phyloP scores from a whole-genome alignment of 1,140 invertebrate genomes.

The Drosophila nebulosa region DNA sequence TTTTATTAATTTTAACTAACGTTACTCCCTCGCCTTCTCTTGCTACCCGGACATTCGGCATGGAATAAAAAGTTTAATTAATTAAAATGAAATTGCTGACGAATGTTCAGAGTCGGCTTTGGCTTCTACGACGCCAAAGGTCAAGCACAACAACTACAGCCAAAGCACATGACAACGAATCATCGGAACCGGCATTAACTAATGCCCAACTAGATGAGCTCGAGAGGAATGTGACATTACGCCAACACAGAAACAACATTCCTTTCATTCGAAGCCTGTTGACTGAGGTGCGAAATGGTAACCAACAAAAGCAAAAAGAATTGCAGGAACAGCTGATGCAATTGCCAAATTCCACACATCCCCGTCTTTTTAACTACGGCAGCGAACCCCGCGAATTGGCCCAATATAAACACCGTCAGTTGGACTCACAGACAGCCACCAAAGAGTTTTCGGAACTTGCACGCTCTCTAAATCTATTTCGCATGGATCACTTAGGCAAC shows the following conservation, averaged over 20 bases:
- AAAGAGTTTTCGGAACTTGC: slow-evolving; percentile 85
- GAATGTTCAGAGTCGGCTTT: slow-evolving; percentile 35
- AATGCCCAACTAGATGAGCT: slow-evolving; percentile 52
- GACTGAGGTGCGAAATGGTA: slow-evolving; percentile 5
- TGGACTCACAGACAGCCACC: slow-evolving; percentile 74
- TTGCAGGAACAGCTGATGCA: slow-evolving; percentile 84
- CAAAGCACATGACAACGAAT: slow-evolving; percentile 17
- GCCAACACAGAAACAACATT: slow-evolving; percentile 66
- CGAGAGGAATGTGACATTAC: slow-evolving; percentile 52
- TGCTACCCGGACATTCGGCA: neutral
- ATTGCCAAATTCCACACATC: slow-evolving; percentile 90
- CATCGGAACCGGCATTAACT: slow-evolving; percentile 43
- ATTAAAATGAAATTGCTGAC: slow-evolving; percentile 61
- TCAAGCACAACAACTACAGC: slow-evolving; percentile 28
- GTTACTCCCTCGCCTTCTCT: neutral
- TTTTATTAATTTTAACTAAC: slow-evolving; percentile 12
- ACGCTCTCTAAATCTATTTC: slow-evolving; percentile 84
- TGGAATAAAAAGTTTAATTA: slow-evolving; percentile 30
- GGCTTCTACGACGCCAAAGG: slow-evolving; percentile 42
- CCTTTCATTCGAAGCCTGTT: slow-evolving; percentile 51
- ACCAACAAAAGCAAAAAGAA: neutral
- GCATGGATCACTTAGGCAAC: slow-evolving; percentile 88
- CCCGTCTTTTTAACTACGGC: slow-evolving; percentile 83
- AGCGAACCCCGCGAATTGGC: slow-evolving; percentile 84
- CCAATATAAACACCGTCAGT: slow-evolving; percentile 74